phyloP scores from a whole-genome alignment of 2,797 vertebrate genomes.

The Sphenodon punctatus region DNA sequence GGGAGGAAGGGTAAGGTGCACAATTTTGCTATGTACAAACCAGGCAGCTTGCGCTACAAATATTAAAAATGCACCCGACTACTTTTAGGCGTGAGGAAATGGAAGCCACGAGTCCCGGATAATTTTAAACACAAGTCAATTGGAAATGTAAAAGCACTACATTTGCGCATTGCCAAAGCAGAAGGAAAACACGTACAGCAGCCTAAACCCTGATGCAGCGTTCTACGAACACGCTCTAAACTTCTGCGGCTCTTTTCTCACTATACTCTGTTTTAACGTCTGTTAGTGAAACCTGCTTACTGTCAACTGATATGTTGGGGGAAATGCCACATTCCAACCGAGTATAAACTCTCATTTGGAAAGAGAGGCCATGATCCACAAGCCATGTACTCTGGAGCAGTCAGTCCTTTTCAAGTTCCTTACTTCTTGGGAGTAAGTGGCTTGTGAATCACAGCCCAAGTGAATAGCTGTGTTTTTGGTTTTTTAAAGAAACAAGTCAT shows the following conservation, averaged over 20 bases:
- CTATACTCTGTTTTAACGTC: not conserved
- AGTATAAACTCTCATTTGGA: not conserved
- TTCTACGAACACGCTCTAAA: not conserved
- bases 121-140: not conserved
- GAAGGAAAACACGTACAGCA: not conserved
- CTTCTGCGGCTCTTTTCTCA: not conserved
- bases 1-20: not conserved
- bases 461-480: too few relatives aligned
- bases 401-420: too few relatives aligned
- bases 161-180: not conserved
- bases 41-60: not conserved
- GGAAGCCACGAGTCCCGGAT: not conserved
- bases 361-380: not conserved
- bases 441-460: too few relatives aligned
- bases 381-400: too few relatives aligned
- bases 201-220: not conserved
- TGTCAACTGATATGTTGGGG: not conserved
- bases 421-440: too few relatives aligned
- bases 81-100: not conserved
- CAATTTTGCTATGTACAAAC: not conserved
- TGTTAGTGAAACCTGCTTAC: not conserved
- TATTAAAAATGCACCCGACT: not conserved
- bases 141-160: not conserved
- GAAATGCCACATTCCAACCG: not conserved
- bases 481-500: constrained; percentile 14